Base-by-base conservation (phyloP, 2,797 vertebrate species). In the Champsocephalus esox region DNA sequence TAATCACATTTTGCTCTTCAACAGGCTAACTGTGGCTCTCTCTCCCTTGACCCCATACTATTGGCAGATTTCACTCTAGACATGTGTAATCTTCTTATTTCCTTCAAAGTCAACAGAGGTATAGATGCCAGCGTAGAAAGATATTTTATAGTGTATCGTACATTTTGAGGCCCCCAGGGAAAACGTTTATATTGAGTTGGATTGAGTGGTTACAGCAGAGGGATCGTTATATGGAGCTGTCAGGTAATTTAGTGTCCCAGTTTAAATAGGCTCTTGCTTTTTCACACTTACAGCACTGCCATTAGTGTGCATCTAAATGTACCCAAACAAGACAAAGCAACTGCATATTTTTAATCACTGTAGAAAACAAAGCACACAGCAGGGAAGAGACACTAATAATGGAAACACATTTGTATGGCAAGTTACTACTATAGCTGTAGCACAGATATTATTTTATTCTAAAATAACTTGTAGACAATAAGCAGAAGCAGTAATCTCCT, bases 1-100 rank as follows among this genome's bases (percentile, higher is more conserved):
- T 83, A 73, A 79, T 77, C 62, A 67, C 64, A 48, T 85, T 82
- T 69, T 65, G 24, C 60, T 69, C 50, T 54, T 85, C 54, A 57
- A 44, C 62, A 38, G 77, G 65, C 19, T 16, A 55, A 69, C 38
- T 54, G 11, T 12, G 19, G 9, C 43, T 59, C 34, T 2, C 9
- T 38, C 34, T 9, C 34, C 34, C 34, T 59, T 63, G 17, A 80
- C 46, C 51, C 9, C 11, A 10, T 44, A 34, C n/a, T n/a, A 17
- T n/a, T 6, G n/a, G 12, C n/a, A 7, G 38, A 10, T 59, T 64
- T 58, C 13, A n/a, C 66, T 73, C 58, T 62, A 9, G 12, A 71
- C 38, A 50, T 66, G 8, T 65, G 2, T 9, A 56, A 48, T 66
- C 9, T 57, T 46, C 1, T 54, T 0, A 28, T 69, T 65, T 65